A percentile compares a stretch with the other conserved stretches of the same genome.
These are phyloP conservation scores for Capitulum mitella DNA, from an alignment of 2,888 invertebrate genomes.

Conservation along the genomic window DNA sequence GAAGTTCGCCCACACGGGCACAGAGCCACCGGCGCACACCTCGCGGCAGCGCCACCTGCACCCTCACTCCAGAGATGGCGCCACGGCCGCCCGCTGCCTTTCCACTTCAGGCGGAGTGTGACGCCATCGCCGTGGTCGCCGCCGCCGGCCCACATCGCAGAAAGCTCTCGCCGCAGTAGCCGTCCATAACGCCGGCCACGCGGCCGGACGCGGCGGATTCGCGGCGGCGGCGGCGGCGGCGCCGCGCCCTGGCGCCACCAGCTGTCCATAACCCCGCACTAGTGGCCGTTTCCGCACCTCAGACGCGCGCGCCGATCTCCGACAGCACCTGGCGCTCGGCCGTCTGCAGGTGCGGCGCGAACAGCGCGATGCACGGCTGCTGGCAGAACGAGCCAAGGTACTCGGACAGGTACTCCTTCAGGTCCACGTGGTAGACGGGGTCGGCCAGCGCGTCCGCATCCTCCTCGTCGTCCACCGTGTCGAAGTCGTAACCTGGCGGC, in stretches of 20 bases:
- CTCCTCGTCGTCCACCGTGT: conserved; percentile 45
- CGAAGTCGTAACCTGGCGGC: conserved; percentile 32
- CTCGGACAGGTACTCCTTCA: conserved; percentile 56
- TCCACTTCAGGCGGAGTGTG: too few relatives aligned
- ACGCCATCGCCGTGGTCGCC: background rate
- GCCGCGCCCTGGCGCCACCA: background rate
- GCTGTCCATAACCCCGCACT: background rate
- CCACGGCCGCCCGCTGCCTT: background rate
- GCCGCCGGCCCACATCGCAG: background rate
- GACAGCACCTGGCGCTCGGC: conserved; percentile 51
- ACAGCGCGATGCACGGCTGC: conserved; percentile 53
- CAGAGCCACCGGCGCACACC: background rate
- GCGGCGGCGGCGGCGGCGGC: background rate
- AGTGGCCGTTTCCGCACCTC: too few relatives aligned
- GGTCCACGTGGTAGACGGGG: conserved; percentile 55
- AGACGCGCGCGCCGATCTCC: conserved; percentile 33
- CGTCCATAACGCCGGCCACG: background rate
- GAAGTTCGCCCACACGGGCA: too few relatives aligned
- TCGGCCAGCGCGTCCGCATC: conserved; percentile 56
- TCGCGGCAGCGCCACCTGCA: background rate
- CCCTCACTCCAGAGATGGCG: background rate
- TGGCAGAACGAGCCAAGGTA: conserved; percentile 57
- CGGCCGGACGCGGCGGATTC: background rate
- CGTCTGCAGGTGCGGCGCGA: conserved; percentile 54
- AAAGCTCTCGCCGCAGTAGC: background rate